These are phyloP conservation scores for Drosophila takahashii DNA, from an alignment of 1,140 invertebrate genomes.

Conservation along the genomic window DNA sequence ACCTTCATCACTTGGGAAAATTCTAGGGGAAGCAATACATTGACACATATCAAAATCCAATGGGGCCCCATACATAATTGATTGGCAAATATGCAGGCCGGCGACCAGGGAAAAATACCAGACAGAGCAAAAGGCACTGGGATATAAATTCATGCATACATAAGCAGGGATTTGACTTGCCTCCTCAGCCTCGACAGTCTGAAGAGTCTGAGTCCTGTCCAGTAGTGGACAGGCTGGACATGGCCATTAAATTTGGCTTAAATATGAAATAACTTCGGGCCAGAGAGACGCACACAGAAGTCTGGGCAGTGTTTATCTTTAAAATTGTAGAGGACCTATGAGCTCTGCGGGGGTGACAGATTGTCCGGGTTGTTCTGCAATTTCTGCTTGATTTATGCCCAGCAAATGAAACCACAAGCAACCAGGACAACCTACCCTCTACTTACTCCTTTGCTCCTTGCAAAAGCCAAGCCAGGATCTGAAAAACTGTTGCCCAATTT, in stretches of 20 bases:
- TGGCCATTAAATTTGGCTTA: conserved; percentile 66
- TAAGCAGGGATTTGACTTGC: conserved; percentile 55
- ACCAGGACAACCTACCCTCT: conserved; percentile 13
- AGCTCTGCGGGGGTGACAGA: conserved; percentile 27
- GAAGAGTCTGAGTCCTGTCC: conserved; percentile 23
- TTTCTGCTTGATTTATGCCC: conserved; percentile 69
- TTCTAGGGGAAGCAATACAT: conserved; percentile 9
- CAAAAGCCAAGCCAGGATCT: conserved; percentile 17
- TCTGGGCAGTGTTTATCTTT: conserved; percentile 63
- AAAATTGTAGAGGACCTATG: conserved; percentile 57
- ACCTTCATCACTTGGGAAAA: conserved; percentile 30
- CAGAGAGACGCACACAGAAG: conserved; percentile 10
- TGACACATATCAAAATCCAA: conserved; percentile 50
- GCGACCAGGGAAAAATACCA: not conserved
- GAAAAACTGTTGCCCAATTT: conserved; percentile 66
- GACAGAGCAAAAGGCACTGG: conserved; percentile 39
- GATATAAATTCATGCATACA: conserved; percentile 57
- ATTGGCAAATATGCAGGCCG: conserved; percentile 46
- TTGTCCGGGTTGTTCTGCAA: conserved; percentile 33
- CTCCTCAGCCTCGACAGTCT: not conserved
- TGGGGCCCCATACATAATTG: conserved; percentile 44
- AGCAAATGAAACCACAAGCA: conserved; percentile 63
- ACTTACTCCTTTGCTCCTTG: conserved; percentile 11
- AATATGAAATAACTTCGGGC: conserved; percentile 53
- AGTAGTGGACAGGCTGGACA: conserved; percentile 16